Evolutionary conservation across 2,888 invertebrate species (phyloP).

Genomic region (Itoplectis maculator): DNA sequence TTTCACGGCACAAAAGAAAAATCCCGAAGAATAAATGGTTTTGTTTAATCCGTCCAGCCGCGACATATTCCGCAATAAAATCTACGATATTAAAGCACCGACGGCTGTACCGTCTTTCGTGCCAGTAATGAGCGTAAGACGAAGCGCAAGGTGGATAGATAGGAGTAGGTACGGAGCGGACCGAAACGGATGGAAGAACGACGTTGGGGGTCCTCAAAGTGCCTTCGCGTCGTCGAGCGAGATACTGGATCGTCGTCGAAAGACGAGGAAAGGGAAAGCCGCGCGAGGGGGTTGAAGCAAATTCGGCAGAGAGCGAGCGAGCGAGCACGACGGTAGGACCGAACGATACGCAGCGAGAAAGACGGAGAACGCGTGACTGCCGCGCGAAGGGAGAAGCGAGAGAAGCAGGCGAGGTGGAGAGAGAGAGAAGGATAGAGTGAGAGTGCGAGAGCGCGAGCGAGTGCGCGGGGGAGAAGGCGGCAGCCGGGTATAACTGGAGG

Average conservation of each 20-base stretch:
- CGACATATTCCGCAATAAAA: background rate
- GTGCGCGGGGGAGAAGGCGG: background rate
- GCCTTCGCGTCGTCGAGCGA: conserved; percentile 39
- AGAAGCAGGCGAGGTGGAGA: conserved; percentile 2
- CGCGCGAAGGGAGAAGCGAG: conserved; percentile 1
- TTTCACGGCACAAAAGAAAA: too few relatives aligned
- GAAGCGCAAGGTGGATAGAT: conserved; percentile 24
- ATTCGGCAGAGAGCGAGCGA: conserved; percentile 35
- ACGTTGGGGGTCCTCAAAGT: conserved; percentile 33
- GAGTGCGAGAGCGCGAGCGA: conserved; percentile 47
- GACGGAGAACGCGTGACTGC: conserved; percentile 36
- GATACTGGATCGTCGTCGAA: conserved; percentile 17
- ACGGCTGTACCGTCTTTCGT: background rate
- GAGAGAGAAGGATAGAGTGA: conserved; percentile 49
- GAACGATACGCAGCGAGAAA: conserved; percentile 5
- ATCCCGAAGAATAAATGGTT: too few relatives aligned
- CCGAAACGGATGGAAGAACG: conserved; percentile 20
- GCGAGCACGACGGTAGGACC: background rate
- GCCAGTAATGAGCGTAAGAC: conserved; percentile 7
- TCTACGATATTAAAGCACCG: background rate
- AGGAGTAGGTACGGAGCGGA: background rate
- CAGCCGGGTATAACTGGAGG: conserved; percentile 9
- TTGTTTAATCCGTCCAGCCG: too few relatives aligned
- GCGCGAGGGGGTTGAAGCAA: background rate
- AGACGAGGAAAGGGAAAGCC: background rate